Base-by-base conservation (phyloP, 2,888 invertebrate species). In the Orthosia cruda region DNA sequence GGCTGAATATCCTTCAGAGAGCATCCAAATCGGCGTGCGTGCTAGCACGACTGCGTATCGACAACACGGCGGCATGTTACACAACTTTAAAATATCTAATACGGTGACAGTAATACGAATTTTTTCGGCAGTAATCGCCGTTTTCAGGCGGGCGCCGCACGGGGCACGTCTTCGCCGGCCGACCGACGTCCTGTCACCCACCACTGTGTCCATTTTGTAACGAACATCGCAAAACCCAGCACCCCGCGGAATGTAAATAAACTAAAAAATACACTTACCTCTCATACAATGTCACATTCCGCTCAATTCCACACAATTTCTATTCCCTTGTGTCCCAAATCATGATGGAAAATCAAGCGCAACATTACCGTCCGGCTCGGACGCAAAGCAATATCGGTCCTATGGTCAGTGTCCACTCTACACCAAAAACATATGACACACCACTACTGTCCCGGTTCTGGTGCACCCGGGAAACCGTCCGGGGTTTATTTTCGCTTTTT, bases 281-380 rank as follows among this genome's bases (percentile, higher is more conserved):
- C 95, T 96, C 95, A 96, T 96, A 94, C 96, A 95, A 96, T 96
- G 96, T 96, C 96, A 96, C 96, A 96, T 97, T 96, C 96, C 96
- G 96, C 95, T 96, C 95, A 96, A 96, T 96, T 95, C 94, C 94
- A 94, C 93, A 94, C 91, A 92, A 95, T 90, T 93, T 93, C 94
- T 95, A 96, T 94, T 94, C 91, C 91, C 93, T 94, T 91, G 93
- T 94, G 93, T 94, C 91, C 94, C 93, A 94, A 95, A 94, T 93
- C 96, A 96, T 96, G 94, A 92, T 96, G 95, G 93, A 94, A 95
- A 94, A 93, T 93, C 92, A 93, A 94, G 93, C 93, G 95, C 93
- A 95, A 94, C 96, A 96, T 96, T 93, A 95, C 95, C 92, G 92
- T 94, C 94, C 94, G 93, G 94, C 93, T 94, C 93, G 94, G 93